Conservation (phyloP, 2,113 vertebrate species). For the Tonatia bakeri region DNA sequence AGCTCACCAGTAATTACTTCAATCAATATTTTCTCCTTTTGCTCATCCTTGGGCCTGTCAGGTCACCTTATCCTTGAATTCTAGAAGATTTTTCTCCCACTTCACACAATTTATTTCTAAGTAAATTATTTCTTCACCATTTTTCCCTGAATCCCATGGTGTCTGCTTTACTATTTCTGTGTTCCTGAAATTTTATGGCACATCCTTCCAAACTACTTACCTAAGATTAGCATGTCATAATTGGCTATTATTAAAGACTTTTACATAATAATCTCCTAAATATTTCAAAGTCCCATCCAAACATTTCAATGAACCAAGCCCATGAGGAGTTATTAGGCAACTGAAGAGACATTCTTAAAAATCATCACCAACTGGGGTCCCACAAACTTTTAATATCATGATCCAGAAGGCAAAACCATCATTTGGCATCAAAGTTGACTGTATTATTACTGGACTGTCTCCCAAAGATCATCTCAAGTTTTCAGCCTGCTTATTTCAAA, state of each 20-base stretch:
- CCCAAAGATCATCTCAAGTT: not conserved
- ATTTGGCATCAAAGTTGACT: not conserved
- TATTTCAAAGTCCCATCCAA: not conserved
- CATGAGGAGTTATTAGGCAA: not conserved
- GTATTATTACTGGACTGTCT: not conserved
- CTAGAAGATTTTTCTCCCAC: not conserved
- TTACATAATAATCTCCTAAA: slow-evolving; percentile 14
- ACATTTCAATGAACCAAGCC: not conserved
- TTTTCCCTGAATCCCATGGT: not conserved
- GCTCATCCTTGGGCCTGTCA: not conserved
- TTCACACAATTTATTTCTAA: not conserved
- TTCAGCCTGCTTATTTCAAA: not conserved
- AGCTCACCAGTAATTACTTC: not conserved
- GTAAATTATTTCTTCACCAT: not conserved
- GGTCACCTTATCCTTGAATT: not conserved
- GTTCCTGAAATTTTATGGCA: not conserved
- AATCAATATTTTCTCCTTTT: not conserved
- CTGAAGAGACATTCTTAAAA: not conserved
- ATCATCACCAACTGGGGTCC: not conserved
- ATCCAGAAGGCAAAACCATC: not conserved
- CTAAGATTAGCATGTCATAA: not conserved
- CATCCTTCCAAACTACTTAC: not conserved
- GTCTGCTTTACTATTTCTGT: not conserved
- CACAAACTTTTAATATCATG: not conserved
- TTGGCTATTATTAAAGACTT: not conserved